Evolutionary conservation across 2,797 vertebrate species (phyloP).

Genomic region (Salarias fasciatus): DNA sequence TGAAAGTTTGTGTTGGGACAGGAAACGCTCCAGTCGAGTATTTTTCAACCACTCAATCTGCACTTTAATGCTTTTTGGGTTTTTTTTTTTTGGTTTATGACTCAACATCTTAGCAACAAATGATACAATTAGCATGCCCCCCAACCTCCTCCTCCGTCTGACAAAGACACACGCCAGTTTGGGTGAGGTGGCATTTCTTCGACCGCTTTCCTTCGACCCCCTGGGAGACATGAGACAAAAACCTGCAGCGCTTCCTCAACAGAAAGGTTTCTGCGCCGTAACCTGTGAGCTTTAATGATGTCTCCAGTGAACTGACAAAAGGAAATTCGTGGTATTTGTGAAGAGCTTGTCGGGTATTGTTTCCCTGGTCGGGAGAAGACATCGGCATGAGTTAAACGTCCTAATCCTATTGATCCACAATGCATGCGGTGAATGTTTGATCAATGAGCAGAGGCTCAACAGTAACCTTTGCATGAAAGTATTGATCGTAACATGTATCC

Average conservation of each 20-base stretch:
- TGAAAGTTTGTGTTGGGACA: background rate
- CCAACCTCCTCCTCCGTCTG: background rate
- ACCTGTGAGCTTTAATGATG: constrained; percentile 30
- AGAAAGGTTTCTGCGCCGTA: constrained; percentile 22
- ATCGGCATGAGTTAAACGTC: background rate
- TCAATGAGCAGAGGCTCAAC: too few relatives aligned
- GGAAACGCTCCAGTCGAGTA: background rate
- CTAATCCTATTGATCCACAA: constrained; percentile 23
- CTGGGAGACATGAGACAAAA: constrained; percentile 18
- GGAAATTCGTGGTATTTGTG: too few relatives aligned
- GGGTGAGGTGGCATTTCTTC: constrained; percentile 1
- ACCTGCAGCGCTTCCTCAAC: constrained; percentile 32
- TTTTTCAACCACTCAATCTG: constrained; percentile 6
- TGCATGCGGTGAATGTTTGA: constrained; percentile 5
- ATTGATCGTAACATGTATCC: too few relatives aligned
- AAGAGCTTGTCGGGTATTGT: too few relatives aligned
- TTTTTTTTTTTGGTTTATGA: background rate
- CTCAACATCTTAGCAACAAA: background rate
- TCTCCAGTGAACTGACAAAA: constrained; percentile 19
- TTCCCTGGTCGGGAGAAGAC: background rate
- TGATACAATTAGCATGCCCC: background rate
- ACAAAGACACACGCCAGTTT: background rate
- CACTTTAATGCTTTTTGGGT: too few relatives aligned
- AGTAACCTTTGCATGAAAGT: too few relatives aligned
- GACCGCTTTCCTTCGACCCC: constrained; percentile 17